Base-by-base conservation (phyloP, 2,113 vertebrate species). In the Anhinga anhinga region DNA sequence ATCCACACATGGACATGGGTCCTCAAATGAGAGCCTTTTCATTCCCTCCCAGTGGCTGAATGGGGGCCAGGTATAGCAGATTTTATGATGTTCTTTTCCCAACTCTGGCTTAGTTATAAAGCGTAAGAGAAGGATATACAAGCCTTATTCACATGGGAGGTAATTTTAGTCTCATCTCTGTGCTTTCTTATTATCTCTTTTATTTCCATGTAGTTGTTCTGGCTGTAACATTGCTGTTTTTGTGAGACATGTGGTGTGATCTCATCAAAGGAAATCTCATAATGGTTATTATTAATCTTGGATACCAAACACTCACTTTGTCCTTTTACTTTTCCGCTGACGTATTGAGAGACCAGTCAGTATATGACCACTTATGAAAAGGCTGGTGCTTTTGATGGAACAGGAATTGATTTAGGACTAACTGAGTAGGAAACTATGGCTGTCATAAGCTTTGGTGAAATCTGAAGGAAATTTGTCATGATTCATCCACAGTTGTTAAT, bases 401-500 rank as follows among this genome's bases (percentile, higher is more conserved):
- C 2, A 32, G 61, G 52, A 32, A 44, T 58, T 82, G 70, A 69
- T 65, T 87, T 89, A 93, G 62, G 55, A 70, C 0, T 0, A 88
- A 18, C 14, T 21, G 49, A 49, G 1, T 65, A 73, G 82, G 94
- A 93, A 95, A 82, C 81, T 82, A 9, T 30, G 61, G 67, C 40
- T 86, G 34, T 95, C 62, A 13, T 50, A 53, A 93, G 71, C 58
- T 77, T 59, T 82, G 50, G 55, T 93, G 82, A 82, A 94, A 82
- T 67, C 87, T 90, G 74, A 90, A 91, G 86, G 92, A 93, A 96
- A 88, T 91, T 67, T 88, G 81, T 92, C 38, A 30, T 94, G 93
- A 90, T 88, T 98, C 89, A 90, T 96, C 77, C 42, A 34, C 50
- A 79, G 66, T 88, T 90, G 78, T 92, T 92, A 88, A 88, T 83